phyloP scores from a whole-genome alignment of 2,797 vertebrate genomes.

The Rhynchotus rufescens region DNA sequence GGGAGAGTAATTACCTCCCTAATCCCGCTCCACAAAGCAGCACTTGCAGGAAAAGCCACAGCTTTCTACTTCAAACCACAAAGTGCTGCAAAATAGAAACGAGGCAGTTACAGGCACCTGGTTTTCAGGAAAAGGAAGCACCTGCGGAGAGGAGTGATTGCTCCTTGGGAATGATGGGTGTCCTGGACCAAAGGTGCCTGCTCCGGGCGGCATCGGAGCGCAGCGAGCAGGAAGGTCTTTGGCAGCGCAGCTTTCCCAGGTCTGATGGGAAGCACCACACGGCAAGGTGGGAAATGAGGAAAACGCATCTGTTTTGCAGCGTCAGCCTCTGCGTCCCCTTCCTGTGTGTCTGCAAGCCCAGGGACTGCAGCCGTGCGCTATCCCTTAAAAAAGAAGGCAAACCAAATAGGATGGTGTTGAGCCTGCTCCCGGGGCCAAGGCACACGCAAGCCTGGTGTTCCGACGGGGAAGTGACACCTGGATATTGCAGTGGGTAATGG shows the following conservation, averaged over 20 bases:
- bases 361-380: neutral
- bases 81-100: neutral
- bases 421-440: neutral
- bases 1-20: constrained; percentile 53
- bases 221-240: fast-evolving
- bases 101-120: neutral
- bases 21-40: constrained; percentile 34
- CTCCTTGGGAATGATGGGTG: neutral
- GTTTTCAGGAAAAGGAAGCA: neutral
- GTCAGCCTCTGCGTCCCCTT: fast-evolving
- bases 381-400: neutral
- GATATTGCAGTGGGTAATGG: constrained; percentile 97
- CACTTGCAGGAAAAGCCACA: constrained; percentile 44
- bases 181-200: neutral
- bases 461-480: constrained; percentile 95
- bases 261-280: fast-evolving
- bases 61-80: neutral
- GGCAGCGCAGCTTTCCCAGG: fast-evolving
- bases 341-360: fast-evolving
- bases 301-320: fast-evolving
- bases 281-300: fast-evolving
- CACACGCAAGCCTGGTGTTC: constrained; percentile 87
- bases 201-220: fast-evolving
- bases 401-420: fast-evolving
- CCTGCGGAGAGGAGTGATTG: fast-evolving